Evolutionary conservation across 2,888 invertebrate species (phyloP), one percentile per base, ranked within the genome.

Genomic region (Rosalia funebris): DNA sequence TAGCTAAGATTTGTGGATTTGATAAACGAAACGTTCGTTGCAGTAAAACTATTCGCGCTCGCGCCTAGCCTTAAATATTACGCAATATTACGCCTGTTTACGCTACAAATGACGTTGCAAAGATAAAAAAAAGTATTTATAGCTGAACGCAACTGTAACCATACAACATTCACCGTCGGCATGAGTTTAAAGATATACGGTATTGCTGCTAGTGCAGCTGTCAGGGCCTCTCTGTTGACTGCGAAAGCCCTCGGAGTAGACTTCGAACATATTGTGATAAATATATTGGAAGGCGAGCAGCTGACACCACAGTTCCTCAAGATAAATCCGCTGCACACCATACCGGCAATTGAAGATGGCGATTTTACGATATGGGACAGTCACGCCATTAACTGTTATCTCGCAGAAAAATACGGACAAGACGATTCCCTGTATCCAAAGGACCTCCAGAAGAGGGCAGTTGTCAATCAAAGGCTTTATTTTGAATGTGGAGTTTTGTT

Each of bases 341-440:
- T 87, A 1, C 87, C 87, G 0, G 80, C 84, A 14, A 70, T 87
- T 15, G 77, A 76, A 45, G 85, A 86, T 60, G 86, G 84, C n/a
- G 84, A 84, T 50, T 85, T 85, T 61, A 71, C 75, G 3, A 65
- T 87, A 59, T 85, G 84, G 82, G 86, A 86, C 73, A 84, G 84
- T 82, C 83, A 70, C 61, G 68, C 65, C 9, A 71, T 71, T 41
- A 73, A 69, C 50, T 57, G 65, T 3, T 73, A 71, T 44, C 44
- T 73, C 16, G 65, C 68, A 1, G 62, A 60, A n/a, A 66, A 68
- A 15, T 75, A 65, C 12, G 74, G 74, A 15, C 60, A 65, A 12
- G 60, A 65, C 10, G 69, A 85, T 69, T 67, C 76, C 4, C 75
- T 87, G 1, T 88, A 87, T 71, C 84, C 87, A 0, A 83, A 83